These are phyloP conservation scores for Leptinotarsa haldemani DNA, from an alignment of 2,888 invertebrate species.

Conservation along the genomic window DNA sequence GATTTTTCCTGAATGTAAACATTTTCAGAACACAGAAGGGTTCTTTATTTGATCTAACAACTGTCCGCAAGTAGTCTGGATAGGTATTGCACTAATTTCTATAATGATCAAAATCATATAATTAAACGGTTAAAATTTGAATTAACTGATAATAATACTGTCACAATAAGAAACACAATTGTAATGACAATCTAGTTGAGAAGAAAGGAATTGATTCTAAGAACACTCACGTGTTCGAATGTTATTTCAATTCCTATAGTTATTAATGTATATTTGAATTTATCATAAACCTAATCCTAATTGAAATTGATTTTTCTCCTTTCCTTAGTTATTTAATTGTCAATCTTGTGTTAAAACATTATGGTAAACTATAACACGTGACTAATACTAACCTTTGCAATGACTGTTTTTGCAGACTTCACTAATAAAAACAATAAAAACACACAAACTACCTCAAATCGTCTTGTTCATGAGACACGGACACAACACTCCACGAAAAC, in stretches of 20 bases:
- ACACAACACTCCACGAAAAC: slow-evolving; percentile 42
- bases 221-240: not conserved
- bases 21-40: slow-evolving; percentile 9
- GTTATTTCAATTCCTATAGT: not conserved
- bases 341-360: not conserved
- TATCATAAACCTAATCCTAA: slow-evolving; percentile 24
- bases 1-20: slow-evolving; percentile 27
- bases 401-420: slow-evolving; percentile 27
- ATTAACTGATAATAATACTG: not conserved
- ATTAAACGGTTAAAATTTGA: slow-evolving; percentile 1
- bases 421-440: slow-evolving; percentile 34
- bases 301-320: slow-evolving; percentile 36
- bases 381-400: slow-evolving; percentile 6
- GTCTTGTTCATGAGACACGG: slow-evolving; percentile 34
- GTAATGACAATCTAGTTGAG: too few species aligned
- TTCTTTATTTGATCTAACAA: not conserved
- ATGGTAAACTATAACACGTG: not conserved
- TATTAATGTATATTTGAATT: not conserved
- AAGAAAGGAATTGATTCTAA: not conserved
- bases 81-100: not conserved
- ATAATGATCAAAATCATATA: not conserved
- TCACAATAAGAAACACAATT: not conserved
- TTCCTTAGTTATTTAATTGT: slow-evolving; percentile 1
- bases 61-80: not conserved
- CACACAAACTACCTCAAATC: slow-evolving; percentile 30